Evolutionary conservation across 2,797 vertebrate genomes (phyloP), one percentile per base, ranked within the genome.

Genomic region (Galago senegalensis): DNA sequence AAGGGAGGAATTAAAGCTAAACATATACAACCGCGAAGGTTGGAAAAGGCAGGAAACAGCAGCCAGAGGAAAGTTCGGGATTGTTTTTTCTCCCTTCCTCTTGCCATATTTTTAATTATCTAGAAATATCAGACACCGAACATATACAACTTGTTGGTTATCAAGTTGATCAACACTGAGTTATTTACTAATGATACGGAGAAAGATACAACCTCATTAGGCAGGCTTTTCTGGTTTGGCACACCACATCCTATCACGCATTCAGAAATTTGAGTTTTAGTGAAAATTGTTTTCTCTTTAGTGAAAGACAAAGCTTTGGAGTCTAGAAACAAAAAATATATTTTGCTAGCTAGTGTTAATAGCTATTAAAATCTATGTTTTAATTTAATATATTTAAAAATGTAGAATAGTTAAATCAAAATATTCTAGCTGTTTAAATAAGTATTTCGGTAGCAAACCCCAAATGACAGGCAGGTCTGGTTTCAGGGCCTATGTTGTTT

Each of bases 1-100:
- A n/a, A 7, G 46, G 23, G 25, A 86, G n/a, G 10, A 79, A 92
- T 76, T 94, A 82, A 93, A 95, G 25, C 9, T 91, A 91, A 86
- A 69, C 83, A 79, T 31, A 82, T n/a, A 91, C 23, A 88, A 63
- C 2, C 23, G 7, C 14, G 56, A 80, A 84, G 81, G 43, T 34
- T 58, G 49, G 43, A 69, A 85, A 93, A 79, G 43, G 11, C 17
- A 81, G 60, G 40, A 60, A 53, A 9, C 20, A 80, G 14, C 14
- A 72, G 83, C 0, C 67, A 7, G 43, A 89, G 20, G 14, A 83
- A 92, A 80, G 77, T 29, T 43, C 34, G 4, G 5, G 61, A 65
- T 21, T 84, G 58, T 61, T 87, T 72, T 69, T n/a, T 16, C 4
- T 6, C 10, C 11, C 46, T 63, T 6, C 70, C 4, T 77, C 2